Percentiles rank a stretch among this genome's conserved stretches.
phyloP scores from a whole-genome alignment of 2,888 invertebrate genomes.

The Cotesia congregata region DNA sequence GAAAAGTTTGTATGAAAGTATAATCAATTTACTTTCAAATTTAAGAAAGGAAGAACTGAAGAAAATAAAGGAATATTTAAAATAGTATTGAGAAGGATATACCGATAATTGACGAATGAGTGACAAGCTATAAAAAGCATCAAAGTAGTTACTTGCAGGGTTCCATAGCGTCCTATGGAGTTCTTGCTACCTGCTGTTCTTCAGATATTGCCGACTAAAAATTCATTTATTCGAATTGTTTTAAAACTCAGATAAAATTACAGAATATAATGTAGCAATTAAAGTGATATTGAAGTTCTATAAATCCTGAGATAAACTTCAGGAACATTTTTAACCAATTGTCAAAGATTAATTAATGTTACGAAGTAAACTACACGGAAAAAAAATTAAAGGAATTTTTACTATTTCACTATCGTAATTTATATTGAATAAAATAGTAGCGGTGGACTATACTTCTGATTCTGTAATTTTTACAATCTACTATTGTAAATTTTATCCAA shows the following conservation, averaged over 20 bases:
- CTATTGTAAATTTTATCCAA: too few relatives aligned
- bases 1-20: background rate
- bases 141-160: slow-evolving; percentile 34
- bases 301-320: too few relatives aligned
- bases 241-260: slow-evolving; percentile 52
- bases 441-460: too few relatives aligned
- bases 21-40: background rate
- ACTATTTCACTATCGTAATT: too few relatives aligned
- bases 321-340: too few relatives aligned
- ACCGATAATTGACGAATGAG: slow-evolving; percentile 27
- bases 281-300: too few relatives aligned
- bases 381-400: too few relatives aligned
- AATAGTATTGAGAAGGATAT: background rate
- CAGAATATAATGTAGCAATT: too few relatives aligned
- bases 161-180: slow-evolving; percentile 49
- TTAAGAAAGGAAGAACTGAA: background rate
- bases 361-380: too few relatives aligned
- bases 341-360: too few relatives aligned
- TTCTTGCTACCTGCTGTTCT: slow-evolving; percentile 69
- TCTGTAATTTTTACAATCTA: too few relatives aligned
- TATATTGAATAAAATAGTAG: too few relatives aligned
- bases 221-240: slow-evolving; percentile 69
- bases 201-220: slow-evolving; percentile 68
- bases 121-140: slow-evolving; percentile 18
- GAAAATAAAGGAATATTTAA: background rate